Evolutionary conservation across 2,888 invertebrate genomes (phyloP).

Genomic region (Mesopsocus fuscifrons): DNA sequence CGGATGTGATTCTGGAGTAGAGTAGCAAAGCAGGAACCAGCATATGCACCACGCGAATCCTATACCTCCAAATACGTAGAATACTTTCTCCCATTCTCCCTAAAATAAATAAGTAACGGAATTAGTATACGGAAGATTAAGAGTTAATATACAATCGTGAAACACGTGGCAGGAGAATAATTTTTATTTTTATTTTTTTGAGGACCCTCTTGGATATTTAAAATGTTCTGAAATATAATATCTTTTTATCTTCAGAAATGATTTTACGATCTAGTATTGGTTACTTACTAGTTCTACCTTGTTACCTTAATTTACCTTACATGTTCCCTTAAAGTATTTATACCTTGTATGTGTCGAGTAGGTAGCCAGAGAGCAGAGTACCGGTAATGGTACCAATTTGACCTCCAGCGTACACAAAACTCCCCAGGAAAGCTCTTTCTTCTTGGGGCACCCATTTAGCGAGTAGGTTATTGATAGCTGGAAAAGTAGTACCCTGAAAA

Average conservation of each 20-base stretch:
- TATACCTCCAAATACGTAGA: conserved; percentile 34
- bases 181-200: no score
- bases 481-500: conserved; percentile 35
- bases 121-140: no score
- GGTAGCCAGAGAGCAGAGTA: neutral
- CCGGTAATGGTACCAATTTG: conserved; percentile 8
- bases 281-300: no score
- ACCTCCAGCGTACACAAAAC: conserved; percentile 36
- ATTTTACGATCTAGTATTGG: no score
- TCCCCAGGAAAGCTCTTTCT: conserved; percentile 35
- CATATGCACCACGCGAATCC: conserved; percentile 33
- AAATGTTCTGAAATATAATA: no score
- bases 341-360: neutral
- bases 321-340: no score
- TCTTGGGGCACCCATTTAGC: conserved; percentile 38
- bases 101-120: no score
- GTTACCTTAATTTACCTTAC: no score
- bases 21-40: conserved; percentile 23
- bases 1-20: conserved; percentile 49
- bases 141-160: no score
- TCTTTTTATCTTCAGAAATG: no score
- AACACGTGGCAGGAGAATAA: no score
- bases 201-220: no score
- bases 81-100: conserved; percentile 36
- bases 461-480: conserved; percentile 37